phyloP scores from a whole-genome alignment of 2,113 vertebrate genomes.

The Megaceryle maxima region DNA sequence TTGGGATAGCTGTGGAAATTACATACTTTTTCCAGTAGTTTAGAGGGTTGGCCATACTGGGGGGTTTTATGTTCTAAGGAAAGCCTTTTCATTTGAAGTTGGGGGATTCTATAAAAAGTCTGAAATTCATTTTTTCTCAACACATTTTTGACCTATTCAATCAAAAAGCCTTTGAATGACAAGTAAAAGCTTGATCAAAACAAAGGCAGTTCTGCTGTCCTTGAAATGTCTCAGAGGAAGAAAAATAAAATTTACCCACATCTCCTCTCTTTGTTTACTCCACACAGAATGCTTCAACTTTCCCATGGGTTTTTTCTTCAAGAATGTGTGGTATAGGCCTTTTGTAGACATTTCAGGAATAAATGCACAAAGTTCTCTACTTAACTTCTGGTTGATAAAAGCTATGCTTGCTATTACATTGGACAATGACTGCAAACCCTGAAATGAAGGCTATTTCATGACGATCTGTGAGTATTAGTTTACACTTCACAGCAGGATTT shows the following conservation, averaged over 20 bases:
- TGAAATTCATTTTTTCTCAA: neutral
- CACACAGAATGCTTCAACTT: neutral
- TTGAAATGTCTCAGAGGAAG: neutral
- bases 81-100: neutral
- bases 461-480: neutral
- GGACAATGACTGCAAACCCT: neutral
- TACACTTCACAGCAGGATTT: neutral
- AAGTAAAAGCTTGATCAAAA: conserved; percentile 8
- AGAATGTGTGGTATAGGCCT: neutral
- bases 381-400: neutral
- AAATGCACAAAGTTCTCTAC: neutral
- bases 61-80: neutral
- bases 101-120: neutral
- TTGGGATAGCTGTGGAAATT: neutral
- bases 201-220: neutral
- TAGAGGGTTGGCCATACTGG: neutral
- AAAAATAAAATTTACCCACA: neutral
- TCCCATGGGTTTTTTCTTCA: neutral
- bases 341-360: neutral
- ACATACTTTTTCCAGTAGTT: neutral
- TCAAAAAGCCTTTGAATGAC: neutral
- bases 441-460: neutral
- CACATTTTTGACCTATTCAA: neutral
- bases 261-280: neutral
- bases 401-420: neutral